Evolutionary conservation across 2,797 vertebrate species (phyloP).

Genomic region (Naso thynnoides): DNA sequence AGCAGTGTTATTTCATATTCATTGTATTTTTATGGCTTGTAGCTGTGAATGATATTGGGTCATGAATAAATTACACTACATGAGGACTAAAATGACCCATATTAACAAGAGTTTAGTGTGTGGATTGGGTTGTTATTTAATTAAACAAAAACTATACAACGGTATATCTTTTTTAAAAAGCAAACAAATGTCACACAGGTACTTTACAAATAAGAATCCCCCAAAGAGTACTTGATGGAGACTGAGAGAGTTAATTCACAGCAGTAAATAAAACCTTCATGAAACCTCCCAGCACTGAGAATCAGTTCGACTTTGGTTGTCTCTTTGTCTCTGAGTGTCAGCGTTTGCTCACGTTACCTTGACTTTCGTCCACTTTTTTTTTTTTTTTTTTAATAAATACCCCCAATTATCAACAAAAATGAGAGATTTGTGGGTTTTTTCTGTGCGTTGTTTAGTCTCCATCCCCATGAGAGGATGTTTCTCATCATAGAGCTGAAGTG

Average conservation of each 20-base stretch:
- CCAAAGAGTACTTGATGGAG: background rate
- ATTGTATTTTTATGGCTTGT: slow-evolving; percentile 12
- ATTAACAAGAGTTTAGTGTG: background rate
- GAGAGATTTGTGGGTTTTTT: slow-evolving; percentile 17
- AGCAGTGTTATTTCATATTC: slow-evolving; percentile 25
- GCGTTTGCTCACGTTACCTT: background rate
- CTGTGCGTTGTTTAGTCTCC: slow-evolving; percentile 1
- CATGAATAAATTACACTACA: background rate
- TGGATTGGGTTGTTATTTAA: background rate
- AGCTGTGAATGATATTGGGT: slow-evolving; percentile 6
- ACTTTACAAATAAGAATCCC: background rate
- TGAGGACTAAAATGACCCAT: background rate
- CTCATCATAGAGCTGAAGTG: slow-evolving; percentile 18
- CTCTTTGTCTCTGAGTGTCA: background rate
- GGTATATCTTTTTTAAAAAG: background rate
- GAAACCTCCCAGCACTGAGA: slow-evolving; percentile 8
- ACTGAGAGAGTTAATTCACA: slow-evolving; percentile 1
- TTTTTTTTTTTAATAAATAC: no score
- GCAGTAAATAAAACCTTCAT: slow-evolving; percentile 3
- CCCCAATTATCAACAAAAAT: slow-evolving; percentile 15
- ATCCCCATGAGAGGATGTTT: slow-evolving; percentile 5
- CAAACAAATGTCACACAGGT: background rate
- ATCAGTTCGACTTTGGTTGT: background rate
- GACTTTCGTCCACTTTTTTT: background rate
- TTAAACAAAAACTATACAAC: background rate